Percentiles rank a stretch among this genome's conserved stretches.
phyloP scores from a whole-genome alignment of 2,888 invertebrate genomes.

The Ennomos quercinarius region DNA sequence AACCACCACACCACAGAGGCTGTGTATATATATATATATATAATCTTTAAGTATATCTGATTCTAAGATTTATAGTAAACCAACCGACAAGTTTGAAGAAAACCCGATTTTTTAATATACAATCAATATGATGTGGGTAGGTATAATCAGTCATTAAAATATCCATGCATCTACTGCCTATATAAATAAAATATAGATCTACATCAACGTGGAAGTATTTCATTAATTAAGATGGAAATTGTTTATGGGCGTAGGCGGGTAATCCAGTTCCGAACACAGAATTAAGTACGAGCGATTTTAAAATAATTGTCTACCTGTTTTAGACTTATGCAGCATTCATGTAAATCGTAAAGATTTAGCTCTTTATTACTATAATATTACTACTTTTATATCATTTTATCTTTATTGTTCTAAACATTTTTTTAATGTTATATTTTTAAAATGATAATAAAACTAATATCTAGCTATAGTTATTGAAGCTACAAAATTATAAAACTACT shows the following conservation, averaged over 20 bases:
- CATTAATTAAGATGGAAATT: constrained; percentile 67
- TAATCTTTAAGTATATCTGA: constrained; percentile 2
- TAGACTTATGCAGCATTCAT: constrained; percentile 49
- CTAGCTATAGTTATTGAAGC: too few relatives aligned
- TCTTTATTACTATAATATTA: constrained; percentile 5
- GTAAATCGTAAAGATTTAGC: constrained; percentile 43
- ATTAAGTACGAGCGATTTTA: constrained; percentile 56
- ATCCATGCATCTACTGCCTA: constrained; percentile 34
- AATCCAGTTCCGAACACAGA: constrained; percentile 60
- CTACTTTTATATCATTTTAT: background rate
- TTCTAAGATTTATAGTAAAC: constrained; percentile 8
- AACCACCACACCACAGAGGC: too few relatives aligned
- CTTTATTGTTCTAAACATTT: too few relatives aligned
- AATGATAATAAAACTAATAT: too few relatives aligned
- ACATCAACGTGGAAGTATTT: constrained; percentile 51
- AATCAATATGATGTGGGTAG: constrained; percentile 37
- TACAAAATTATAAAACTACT: too few relatives aligned
- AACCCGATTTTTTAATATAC: constrained; percentile 22
- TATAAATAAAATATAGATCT: constrained; percentile 43
- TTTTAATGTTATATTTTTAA: too few relatives aligned
- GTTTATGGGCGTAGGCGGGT: constrained; percentile 63
- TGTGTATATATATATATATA: too few relatives aligned
- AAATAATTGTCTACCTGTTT: constrained; percentile 55
- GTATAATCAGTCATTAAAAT: constrained; percentile 39
- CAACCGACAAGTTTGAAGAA: constrained; percentile 8